phyloP scores from a whole-genome alignment of 2,888 invertebrate species.

The Athalia rosae region DNA sequence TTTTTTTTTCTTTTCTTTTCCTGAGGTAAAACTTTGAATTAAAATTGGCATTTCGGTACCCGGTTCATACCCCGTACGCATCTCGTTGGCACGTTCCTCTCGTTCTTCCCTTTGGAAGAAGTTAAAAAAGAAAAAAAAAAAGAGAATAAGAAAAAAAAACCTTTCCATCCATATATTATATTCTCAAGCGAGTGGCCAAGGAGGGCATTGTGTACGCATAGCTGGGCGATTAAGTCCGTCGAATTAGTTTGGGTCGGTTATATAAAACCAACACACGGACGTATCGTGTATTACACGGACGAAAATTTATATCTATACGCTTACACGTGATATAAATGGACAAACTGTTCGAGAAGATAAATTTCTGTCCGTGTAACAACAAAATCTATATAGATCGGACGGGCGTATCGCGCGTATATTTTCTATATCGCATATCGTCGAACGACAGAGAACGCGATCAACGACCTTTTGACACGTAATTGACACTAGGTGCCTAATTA shows the following conservation, averaged over 20 bases:
- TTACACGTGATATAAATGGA: background rate
- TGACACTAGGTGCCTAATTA: constrained; percentile 1
- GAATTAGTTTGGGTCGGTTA: constrained; percentile 43
- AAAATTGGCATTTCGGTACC: too few species aligned
- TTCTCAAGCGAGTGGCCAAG: constrained; percentile 58
- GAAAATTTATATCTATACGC: too few species aligned
- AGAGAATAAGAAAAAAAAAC: background rate
- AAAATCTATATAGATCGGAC: too few species aligned
- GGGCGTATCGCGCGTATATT: too few species aligned
- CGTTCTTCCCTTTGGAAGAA: background rate
- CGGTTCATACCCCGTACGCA: too few species aligned
- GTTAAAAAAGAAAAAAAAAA: background rate
- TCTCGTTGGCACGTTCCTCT: too few species aligned
- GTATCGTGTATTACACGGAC: background rate
- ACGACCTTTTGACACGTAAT: constrained; percentile 33
- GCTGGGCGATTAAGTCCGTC: constrained; percentile 63
- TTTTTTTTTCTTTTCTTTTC: background rate
- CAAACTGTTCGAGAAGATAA: background rate
- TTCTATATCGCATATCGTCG: too few species aligned
- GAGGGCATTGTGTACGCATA: constrained; percentile 64
- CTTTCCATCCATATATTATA: background rate
- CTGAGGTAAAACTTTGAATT: too few species aligned
- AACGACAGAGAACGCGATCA: constrained; percentile 6
- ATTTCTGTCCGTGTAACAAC: constrained; percentile 29
- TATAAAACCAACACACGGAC: background rate